A percentile compares a stretch with the other conserved stretches of the same genome.
phyloP scores from a whole-genome alignment of 2,888 invertebrate genomes.

The Ophion slaviceki region DNA sequence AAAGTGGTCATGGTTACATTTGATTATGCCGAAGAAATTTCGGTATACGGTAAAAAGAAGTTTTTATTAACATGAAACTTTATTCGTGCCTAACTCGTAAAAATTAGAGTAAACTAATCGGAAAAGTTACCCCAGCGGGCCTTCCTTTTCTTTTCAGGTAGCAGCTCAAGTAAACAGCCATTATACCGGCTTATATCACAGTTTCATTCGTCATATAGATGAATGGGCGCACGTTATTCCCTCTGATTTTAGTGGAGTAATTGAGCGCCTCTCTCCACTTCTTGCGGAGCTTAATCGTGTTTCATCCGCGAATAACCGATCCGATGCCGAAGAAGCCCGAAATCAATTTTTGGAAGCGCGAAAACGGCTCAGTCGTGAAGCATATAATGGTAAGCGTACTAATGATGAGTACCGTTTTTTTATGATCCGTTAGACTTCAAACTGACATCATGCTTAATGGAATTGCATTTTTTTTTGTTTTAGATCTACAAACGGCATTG shows the following conservation, averaged over 20 bases:
- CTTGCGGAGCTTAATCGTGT: not conserved
- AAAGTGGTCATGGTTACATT: not conserved
- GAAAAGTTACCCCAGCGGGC: not conserved
- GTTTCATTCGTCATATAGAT: constrained; percentile 11
- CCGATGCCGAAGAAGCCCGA: not conserved
- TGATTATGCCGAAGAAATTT: constrained; percentile 13
- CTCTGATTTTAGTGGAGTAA: not conserved
- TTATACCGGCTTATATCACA: constrained; percentile 3
- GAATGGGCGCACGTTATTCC: constrained; percentile 8
- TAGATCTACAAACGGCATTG: constrained; percentile 8
- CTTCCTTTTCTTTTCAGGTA: not conserved
- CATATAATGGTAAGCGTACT: not conserved
- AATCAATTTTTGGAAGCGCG: not conserved
- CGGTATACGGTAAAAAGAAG: not conserved
- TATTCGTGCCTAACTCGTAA: not conserved
- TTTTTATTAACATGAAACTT: not conserved
- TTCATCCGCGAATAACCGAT: not conserved
- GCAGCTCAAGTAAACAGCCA: constrained; percentile 2
- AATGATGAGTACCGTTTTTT: not conserved
- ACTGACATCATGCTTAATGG: not conserved
- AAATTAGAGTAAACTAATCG: too few relatives aligned
- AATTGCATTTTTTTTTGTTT: not conserved
- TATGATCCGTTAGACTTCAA: too few relatives aligned
- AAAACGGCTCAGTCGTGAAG: not conserved
- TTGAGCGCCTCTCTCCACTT: not conserved